Base-by-base conservation (phyloP, 2,113 vertebrate species). In the Nibea coibor region DNA sequence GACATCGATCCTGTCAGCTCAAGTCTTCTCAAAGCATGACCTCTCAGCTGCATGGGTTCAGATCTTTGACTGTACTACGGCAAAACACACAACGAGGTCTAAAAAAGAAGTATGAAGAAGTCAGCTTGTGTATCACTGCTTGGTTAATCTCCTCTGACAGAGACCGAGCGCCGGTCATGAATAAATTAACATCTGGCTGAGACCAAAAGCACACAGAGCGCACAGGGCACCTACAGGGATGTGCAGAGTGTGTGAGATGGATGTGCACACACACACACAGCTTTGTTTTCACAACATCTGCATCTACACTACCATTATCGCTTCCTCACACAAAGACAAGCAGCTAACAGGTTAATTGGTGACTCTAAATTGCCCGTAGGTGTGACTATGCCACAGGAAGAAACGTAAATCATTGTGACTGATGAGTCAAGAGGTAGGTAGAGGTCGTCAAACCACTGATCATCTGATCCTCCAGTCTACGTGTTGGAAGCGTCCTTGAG, bases 121-220 rank as follows among this genome's bases (percentile, higher is more conserved):
- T 43, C 42, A 17, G 63, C 53, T 66, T 20, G 68, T 1, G 56
- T 47, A 48, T 17, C 22, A n/a, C 51, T 56, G 58, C 53, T 70
- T 5, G 22, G 69, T 75, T 86, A 73, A 87, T 80, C 61, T 66
- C 65, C 26, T 45, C 73, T 56, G 85, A 90, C 78, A 75, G 82
- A 84, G 47, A 72, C 76, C 48, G 74, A 68, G 71, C 24, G 4
- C 53, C 47, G 57, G 22, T 75, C 84, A 88, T 93, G 86, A 93
- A 93, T 92, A 91, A 92, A 88, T 91, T 47, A 92, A 72, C 72
- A 82, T 80, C 86, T 75, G 82, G 15, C 54, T 14, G 0, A 31
- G 66, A 64, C 72, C 54, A 26, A 24, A 77, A 75, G 77, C 61
- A 43, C 47, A 69, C 58, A 57, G 11, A 28, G 63, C 67, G 63